Percentiles rank a stretch among this genome's conserved stretches.
phyloP scores from a whole-genome alignment of 2,113 vertebrate species.

The Pao palembangensis region DNA sequence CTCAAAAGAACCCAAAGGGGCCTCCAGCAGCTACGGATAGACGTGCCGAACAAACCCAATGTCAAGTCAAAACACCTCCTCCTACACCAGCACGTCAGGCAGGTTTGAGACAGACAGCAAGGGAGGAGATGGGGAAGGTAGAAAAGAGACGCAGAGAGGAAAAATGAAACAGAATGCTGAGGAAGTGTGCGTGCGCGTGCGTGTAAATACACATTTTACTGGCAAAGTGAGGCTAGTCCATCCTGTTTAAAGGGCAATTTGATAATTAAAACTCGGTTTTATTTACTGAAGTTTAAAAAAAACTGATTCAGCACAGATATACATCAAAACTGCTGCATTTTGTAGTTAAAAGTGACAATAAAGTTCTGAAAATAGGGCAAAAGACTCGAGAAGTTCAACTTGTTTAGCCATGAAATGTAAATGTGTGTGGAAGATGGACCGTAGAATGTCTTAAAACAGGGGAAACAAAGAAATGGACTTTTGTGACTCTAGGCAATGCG shows the following conservation, averaged over 20 bases:
- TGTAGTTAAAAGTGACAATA: slow-evolving; percentile 11
- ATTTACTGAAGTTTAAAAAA: slow-evolving; percentile 13
- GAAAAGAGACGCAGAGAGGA: slow-evolving; percentile 29
- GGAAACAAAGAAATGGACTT: too few species aligned
- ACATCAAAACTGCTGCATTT: slow-evolving; percentile 22
- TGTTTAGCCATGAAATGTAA: background rate
- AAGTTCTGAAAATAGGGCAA: background rate
- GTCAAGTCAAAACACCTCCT: slow-evolving; percentile 57
- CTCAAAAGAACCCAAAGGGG: slow-evolving; percentile 47
- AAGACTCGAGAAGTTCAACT: background rate
- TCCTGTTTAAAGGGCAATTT: too few species aligned
- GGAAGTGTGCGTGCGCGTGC: background rate
- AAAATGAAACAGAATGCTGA: slow-evolving; percentile 24
- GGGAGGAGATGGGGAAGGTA: slow-evolving; percentile 19
- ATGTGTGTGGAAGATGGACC: background rate
- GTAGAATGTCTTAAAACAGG: background rate
- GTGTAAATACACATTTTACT: slow-evolving; percentile 1
- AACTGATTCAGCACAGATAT: slow-evolving; percentile 28
- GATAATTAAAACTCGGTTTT: background rate
- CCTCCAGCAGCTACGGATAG: slow-evolving; percentile 48
- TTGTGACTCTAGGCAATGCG: too few species aligned
- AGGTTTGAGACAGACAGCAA: slow-evolving; percentile 3
- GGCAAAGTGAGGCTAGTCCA: background rate
- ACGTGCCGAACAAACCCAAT: slow-evolving; percentile 62
- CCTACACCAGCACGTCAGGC: slow-evolving; percentile 44